Evolutionary conservation across 2,797 vertebrate genomes (phyloP).

Genomic region (Limnodromus scolopaceus): DNA sequence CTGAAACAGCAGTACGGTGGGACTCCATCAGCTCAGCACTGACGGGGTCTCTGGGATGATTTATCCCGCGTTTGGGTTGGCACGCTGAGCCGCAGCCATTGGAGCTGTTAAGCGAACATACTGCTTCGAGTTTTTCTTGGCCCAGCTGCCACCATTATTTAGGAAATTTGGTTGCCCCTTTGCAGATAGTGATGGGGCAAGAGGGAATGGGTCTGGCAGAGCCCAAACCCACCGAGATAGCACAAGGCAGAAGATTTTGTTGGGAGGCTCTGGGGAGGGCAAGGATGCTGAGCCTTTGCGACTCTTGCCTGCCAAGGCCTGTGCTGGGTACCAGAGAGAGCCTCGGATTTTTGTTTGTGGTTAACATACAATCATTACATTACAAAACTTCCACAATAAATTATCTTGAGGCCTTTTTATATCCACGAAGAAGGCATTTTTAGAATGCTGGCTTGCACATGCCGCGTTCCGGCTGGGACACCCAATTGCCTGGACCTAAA

Average conservation of each 20-base stretch:
- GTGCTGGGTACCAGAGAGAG: conserved; percentile 21
- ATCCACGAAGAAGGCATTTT: conserved; percentile 50
- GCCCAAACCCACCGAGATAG: not conserved
- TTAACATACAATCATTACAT: conserved; percentile 46
- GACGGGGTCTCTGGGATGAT: conserved; percentile 26
- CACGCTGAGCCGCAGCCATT: conserved; percentile 5
- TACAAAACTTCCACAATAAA: conserved; percentile 66
- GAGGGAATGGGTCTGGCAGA: not conserved
- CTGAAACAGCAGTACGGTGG: not conserved
- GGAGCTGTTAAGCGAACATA: conserved; percentile 18
- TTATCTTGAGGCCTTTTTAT: conserved; percentile 57
- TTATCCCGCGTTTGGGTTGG: conserved; percentile 36
- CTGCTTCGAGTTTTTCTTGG: conserved; percentile 71
- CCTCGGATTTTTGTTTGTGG: conserved; percentile 17
- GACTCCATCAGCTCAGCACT: not conserved
- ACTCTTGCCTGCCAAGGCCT: conserved; percentile 10
- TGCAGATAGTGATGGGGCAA: not conserved
- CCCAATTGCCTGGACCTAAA: conserved; percentile 55
- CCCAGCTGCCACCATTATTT: conserved; percentile 33
- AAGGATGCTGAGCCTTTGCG: not conserved
- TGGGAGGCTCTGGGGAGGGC: not conserved
- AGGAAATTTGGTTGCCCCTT: conserved; percentile 52
- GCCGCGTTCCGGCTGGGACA: not conserved
- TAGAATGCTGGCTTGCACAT: conserved; percentile 39
- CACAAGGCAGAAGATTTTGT: not conserved